A percentile compares a stretch with the other conserved stretches of the same genome.
Evolutionary conservation across 2,888 invertebrate genomes (phyloP).

Genomic region (Hydraecia micacea): DNA sequence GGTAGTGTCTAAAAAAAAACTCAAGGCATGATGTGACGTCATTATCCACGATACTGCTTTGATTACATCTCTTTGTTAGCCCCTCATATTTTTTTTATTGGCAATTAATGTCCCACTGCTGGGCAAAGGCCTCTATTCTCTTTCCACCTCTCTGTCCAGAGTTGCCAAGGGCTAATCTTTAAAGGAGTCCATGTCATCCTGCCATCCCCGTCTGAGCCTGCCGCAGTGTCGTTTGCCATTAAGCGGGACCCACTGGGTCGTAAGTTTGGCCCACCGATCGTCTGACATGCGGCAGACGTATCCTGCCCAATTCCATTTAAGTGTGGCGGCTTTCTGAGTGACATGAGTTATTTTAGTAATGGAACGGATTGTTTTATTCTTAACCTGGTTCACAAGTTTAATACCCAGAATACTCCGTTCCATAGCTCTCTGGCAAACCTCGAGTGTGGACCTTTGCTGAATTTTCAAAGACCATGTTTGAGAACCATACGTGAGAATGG

Average conservation of each 20-base stretch:
- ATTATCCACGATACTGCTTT: background rate
- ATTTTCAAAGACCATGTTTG: too few relatives aligned
- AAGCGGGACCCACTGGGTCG: background rate
- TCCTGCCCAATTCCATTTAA: background rate
- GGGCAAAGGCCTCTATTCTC: background rate
- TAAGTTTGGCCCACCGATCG: background rate
- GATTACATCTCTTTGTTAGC: background rate
- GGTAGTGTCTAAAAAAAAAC: background rate
- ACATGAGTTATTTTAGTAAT: background rate
- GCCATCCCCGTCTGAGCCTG: background rate
- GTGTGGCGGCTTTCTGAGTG: background rate
- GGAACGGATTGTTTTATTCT: background rate
- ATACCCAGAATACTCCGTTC: too few relatives aligned
- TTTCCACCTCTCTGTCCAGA: background rate
- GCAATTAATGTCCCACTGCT: background rate
- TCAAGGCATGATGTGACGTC: background rate
- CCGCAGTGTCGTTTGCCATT: background rate
- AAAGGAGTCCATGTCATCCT: background rate
- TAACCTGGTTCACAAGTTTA: too few relatives aligned
- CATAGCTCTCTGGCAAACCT: too few relatives aligned
- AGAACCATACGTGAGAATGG: too few relatives aligned
- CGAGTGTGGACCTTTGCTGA: too few relatives aligned
- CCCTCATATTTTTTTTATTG: background rate
- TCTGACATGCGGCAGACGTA: background rate
- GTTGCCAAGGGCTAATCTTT: background rate